Evolutionary conservation across 2,797 vertebrate species (phyloP), one percentile per base, ranked within the genome.

Genomic region (Lateolabrax maculatus): DNA sequence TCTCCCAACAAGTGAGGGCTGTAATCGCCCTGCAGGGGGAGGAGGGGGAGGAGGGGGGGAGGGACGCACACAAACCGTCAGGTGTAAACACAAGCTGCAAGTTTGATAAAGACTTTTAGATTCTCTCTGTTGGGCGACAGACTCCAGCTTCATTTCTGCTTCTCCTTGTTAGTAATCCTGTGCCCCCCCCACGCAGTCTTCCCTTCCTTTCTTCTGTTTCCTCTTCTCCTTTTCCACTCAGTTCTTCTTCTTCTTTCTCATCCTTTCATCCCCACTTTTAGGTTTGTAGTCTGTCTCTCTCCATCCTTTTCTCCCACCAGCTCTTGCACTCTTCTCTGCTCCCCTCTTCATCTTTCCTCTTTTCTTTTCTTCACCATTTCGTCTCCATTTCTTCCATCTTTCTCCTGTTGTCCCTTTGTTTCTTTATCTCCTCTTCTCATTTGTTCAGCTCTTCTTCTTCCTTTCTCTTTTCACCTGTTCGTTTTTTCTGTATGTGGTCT

Each of bases 1-100:
- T 65, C 68, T 73, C 68, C 80, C 77, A 77, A 89, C 87, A 85
- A 84, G 87, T 87, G 80, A 89, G 74, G 46, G 27, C 67, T 77
- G 86, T 83, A 87, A 87, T 79, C 68, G 70, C 43, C 73, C 34
- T 3, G 53, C 1, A 36, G 51, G 52, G 46, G 18, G 2, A 1
- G 23, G 6, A 9, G 3, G 3, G 9, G 41, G 15, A 3, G 10
- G 55, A 0, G 6, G 53, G 1, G 15, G 2, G 0, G 2, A 3
- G 13, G 2, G 31, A n/a, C n/a, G n/a, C 72, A 25, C 51, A 68
- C 57, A 66, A 23, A 79, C 60, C 48, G 15, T 56, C 31, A 71
- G 48, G 36, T 65, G 46, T 34, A 51, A 62, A 58, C 3, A 56
- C 15, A 23, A 25, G n/a, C n/a, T 44, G 56, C 5, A 25, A 34